A percentile compares a stretch with the other conserved stretches of the same genome.
Evolutionary conservation across 2,113 vertebrate species (phyloP).

Genomic region (Enhydra lutris): DNA sequence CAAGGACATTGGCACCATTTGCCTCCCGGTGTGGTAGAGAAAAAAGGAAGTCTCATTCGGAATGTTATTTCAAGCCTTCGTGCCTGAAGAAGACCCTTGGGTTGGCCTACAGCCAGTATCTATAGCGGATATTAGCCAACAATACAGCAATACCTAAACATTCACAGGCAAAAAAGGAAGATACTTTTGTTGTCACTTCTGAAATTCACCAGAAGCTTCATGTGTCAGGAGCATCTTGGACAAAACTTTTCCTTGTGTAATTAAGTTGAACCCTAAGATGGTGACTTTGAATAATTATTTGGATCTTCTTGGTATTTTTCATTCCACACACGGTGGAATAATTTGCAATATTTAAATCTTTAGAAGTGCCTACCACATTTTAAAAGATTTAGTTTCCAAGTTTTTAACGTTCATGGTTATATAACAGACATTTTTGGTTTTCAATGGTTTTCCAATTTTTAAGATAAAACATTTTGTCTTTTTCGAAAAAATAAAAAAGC

Average conservation of each 20-base stretch:
- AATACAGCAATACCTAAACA: slow-evolving; percentile 86
- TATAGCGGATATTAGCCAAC: slow-evolving; percentile 87
- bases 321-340: slow-evolving; percentile 67
- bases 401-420: slow-evolving; percentile 69
- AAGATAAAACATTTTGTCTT: slow-evolving; percentile 74
- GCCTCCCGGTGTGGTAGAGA: slow-evolving; percentile 90
- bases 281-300: slow-evolving; percentile 52
- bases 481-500: slow-evolving; percentile 36
- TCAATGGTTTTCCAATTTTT: slow-evolving; percentile 76
- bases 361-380: slow-evolving; percentile 80
- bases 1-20: slow-evolving; percentile 92
- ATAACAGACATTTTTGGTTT: slow-evolving; percentile 81
- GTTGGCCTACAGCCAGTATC: slow-evolving; percentile 90
- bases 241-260: slow-evolving; percentile 71
- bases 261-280: slow-evolving; percentile 69
- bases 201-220: slow-evolving; percentile 76
- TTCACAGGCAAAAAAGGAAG: slow-evolving; percentile 89
- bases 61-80: slow-evolving; percentile 93
- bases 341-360: slow-evolving; percentile 67
- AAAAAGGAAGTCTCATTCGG: slow-evolving; percentile 90
- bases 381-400: slow-evolving; percentile 70
- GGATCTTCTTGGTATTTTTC: slow-evolving; percentile 63
- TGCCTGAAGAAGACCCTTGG: slow-evolving; percentile 95
- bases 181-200: slow-evolving; percentile 88
- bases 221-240: slow-evolving; percentile 80